Percentiles rank a stretch among this genome's conserved stretches.
phyloP scores from a whole-genome alignment of 2,888 invertebrate genomes.

The Leptopilina myrica region DNA sequence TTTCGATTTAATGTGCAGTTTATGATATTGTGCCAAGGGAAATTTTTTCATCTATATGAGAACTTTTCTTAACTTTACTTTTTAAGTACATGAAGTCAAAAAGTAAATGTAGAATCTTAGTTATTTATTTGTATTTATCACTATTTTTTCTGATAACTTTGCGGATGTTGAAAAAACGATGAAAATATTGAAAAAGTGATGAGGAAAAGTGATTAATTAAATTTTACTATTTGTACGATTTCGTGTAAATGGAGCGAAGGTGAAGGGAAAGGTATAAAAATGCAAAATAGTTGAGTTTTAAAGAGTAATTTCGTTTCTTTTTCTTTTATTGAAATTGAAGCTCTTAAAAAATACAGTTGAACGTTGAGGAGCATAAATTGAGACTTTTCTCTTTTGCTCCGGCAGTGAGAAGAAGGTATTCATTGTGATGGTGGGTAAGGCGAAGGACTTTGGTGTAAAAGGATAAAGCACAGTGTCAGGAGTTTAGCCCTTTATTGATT shows the following conservation, averaged over 20 bases:
- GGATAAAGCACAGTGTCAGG: conserved; percentile 19
- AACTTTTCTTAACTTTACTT: too few species aligned
- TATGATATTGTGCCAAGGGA: neutral
- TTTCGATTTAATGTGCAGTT: neutral
- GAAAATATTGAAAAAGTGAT: too few species aligned
- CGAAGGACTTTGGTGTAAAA: conserved; percentile 40
- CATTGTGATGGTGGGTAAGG: neutral
- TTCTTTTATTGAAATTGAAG: conserved; percentile 26
- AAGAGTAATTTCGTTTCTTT: neutral
- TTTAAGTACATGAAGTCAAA: too few species aligned
- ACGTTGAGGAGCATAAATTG: conserved; percentile 13
- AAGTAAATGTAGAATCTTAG: too few species aligned
- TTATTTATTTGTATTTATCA: too few species aligned
- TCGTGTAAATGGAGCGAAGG: too few species aligned
- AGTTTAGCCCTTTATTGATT: conserved; percentile 56
- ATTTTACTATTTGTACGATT: too few species aligned
- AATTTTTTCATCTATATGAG: too few species aligned
- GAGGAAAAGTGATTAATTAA: too few species aligned
- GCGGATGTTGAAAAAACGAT: too few species aligned
- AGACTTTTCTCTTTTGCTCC: neutral
- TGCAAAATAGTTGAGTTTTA: neutral
- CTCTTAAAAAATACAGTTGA: conserved; percentile 15
- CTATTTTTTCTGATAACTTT: too few species aligned
- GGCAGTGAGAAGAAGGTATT: neutral
- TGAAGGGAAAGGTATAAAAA: conserved; percentile 4